Conservation (phyloP, 2,797 vertebrate genomes). For the Chiloscyllium punctatum region DNA sequence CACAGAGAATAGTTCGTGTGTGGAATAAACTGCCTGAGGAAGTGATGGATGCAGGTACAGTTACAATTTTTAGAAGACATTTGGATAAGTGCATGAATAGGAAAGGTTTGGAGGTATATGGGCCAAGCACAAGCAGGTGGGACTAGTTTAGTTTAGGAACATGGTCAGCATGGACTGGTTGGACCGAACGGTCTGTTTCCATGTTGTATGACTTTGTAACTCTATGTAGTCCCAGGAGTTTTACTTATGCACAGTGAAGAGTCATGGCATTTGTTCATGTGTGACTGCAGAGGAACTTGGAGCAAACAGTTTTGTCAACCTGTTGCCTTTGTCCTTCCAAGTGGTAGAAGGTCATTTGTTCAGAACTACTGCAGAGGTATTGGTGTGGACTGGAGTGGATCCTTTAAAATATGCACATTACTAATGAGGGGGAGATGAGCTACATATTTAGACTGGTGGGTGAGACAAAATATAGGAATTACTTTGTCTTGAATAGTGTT, state of each 20-base stretch:
- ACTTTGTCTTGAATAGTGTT: not conserved
- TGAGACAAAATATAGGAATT: not conserved
- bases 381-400: not conserved
- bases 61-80: no score
- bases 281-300: not conserved
- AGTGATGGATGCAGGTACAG: no score
- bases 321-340: not conserved
- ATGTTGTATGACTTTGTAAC: no score
- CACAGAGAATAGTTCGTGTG: no score
- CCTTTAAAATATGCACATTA: not conserved
- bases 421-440: no score
- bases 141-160: no score
- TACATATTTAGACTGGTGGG: not conserved
- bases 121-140: no score
- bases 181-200: no score
- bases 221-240: not conserved
- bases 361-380: not conserved
- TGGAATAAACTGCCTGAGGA: no score
- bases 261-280: not conserved
- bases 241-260: not conserved
- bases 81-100: no score
- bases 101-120: no score
- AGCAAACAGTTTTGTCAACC: not conserved
- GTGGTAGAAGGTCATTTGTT: not conserved
- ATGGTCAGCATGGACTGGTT: no score